Base-by-base conservation (phyloP, 2,113 vertebrate species). In the Ceratotherium simum region DNA sequence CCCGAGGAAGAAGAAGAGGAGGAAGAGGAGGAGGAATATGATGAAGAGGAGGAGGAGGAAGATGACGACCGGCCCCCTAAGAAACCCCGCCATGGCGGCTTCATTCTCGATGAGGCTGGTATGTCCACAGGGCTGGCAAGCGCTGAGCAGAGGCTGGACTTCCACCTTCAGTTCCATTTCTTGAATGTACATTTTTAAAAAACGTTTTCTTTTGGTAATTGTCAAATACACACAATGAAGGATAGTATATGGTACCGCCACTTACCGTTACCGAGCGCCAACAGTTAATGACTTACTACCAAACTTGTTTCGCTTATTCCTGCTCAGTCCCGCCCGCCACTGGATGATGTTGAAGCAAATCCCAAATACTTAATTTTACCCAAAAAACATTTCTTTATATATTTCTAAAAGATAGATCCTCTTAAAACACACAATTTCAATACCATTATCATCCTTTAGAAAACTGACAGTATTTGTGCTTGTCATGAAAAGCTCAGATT, bases 101-200 rank as follows among this genome's bases (percentile, higher is more conserved):
- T 99, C 96, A 99, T 99, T 97, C 98, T 99, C 97, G 99, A 99
- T 0, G 99, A 99, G 98, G 99, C 99, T 31, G 99, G 99, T 99
- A 98, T 48, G 98, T 97, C 72, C 39, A 42, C 33, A 33, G 36
- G 48, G 31, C 67, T 9, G 2, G 27, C 5, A 0, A 27, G 36
- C 18, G 2, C 42, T 6, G 58, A 36, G 58, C 64, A 46, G 46
- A 70, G 21, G 4, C 64, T 69, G 25, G 16, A 33, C 54, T 90
- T 86, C 23, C 23, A 17, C 60, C 42, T 46, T 90, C 7, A 36
- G 10, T 80, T 69, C 42, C n/a, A 6, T 76, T 89, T 80, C n/a
- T 89, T 13, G 5, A 73, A 54, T 33, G 36, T 69, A 13, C 17
- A 70, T 76, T 14, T 92, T 33, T 8, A 29, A 39, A 31, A 51